Base-by-base conservation (phyloP, 1,140 invertebrate genomes). In the Scaptodrosophila lebanonensis region DNA sequence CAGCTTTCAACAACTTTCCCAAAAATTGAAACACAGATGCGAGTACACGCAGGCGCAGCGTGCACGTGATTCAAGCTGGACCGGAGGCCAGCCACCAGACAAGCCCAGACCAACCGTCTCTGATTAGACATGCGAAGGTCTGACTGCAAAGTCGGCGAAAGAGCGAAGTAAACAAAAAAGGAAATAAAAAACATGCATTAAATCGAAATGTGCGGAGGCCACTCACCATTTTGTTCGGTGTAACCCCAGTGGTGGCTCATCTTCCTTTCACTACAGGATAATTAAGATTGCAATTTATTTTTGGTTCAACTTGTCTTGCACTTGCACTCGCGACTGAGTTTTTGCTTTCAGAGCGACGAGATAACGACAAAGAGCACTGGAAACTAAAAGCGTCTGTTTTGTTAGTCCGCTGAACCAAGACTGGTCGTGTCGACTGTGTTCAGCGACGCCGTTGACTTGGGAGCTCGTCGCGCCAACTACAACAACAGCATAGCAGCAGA, bases 181-280 rank as follows among this genome's bases (percentile, higher is more conserved):
- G 9, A 45, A 18, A 16, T 30, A 52, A 13, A 20, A 13, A 39
- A 22, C 29, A 9, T 4, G 18, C 16, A 11, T 4, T 25, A 25
- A 25, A 25, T 8, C 3, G 8, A 25, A 25, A n/a, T 2, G 17
- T 25, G 9, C 15, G 5, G 13, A 9, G 20, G 20, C 20, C 13
- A 35, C 83, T 82, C 84, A 85, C 83, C 83, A 38, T 85, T 85
- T 54, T 85, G 75, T 56, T 72, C 66, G 50, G 83, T 85, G 47
- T 85, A 85, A 51, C 83, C 83, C 83, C 83, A 85, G 64, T 83
- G 77, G 32, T 85, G 66, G 73, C 83, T 85, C 83, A 85, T 85
- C 33, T 77, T 84, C 8, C 4, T 33, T 8, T 25, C 12, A 33
- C 32, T 33, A 8, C 12, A 11, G 3, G 8, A n/a, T 33, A 33